phyloP scores from a whole-genome alignment of 2,113 vertebrate genomes.

The Cygnus buccinator region DNA sequence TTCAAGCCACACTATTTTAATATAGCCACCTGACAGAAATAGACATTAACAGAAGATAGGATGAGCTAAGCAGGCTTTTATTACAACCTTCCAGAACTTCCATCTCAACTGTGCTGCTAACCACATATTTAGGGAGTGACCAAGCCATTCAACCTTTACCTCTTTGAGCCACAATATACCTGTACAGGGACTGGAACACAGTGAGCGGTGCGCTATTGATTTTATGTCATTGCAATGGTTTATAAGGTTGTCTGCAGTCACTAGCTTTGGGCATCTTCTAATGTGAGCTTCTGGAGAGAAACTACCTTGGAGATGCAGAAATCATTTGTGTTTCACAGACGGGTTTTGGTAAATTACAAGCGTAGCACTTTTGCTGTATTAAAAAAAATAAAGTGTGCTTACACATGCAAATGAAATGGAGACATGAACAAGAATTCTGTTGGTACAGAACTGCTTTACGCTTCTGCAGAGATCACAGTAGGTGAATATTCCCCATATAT shows the following conservation, averaged over 20 bases:
- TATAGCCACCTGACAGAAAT: background rate
- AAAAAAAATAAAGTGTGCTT: background rate
- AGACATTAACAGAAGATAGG: background rate
- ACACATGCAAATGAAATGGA: background rate
- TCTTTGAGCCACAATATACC: background rate
- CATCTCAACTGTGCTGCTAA: background rate
- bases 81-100: background rate
- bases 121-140: background rate
- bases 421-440: background rate
- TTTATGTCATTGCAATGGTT: background rate
- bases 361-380: background rate
- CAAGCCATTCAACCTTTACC: background rate
- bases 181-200: background rate
- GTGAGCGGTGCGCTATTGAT: background rate
- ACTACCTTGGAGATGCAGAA: background rate
- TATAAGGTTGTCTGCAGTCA: background rate
- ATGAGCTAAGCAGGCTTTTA: background rate
- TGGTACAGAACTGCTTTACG: background rate
- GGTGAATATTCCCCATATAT: background rate
- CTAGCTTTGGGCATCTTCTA: background rate
- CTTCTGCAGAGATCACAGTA: background rate
- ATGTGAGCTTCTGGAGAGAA: background rate
- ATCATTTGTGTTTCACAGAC: background rate
- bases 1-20: background rate
- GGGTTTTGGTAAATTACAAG: background rate